These are phyloP conservation scores for Acrobeloides nanus DNA, from an alignment of 2,888 invertebrate species.

Conservation along the genomic window DNA sequence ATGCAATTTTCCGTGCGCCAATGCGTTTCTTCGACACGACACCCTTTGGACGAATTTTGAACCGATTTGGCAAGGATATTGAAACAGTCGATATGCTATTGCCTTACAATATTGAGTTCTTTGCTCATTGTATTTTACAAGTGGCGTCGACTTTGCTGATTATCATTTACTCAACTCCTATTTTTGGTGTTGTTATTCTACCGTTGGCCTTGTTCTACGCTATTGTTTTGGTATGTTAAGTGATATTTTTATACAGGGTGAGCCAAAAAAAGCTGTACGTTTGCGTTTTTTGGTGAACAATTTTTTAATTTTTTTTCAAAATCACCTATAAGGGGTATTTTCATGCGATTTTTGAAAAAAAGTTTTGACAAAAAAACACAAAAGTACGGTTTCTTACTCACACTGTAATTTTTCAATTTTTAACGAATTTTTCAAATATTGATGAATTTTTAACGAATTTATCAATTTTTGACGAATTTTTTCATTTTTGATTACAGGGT, in stretches of 20 bases:
- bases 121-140: slow-evolving; percentile 47
- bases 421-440: no score
- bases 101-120: slow-evolving; percentile 51
- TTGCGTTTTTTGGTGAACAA: neutral
- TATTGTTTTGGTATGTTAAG: slow-evolving; percentile 34
- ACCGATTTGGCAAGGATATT: slow-evolving; percentile 51
- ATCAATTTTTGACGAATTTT: no score
- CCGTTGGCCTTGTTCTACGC: slow-evolving; percentile 46
- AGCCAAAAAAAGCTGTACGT: no score
- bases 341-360: no score
- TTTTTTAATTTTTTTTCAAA: no score
- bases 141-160: slow-evolving; percentile 48
- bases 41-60: slow-evolving; percentile 51
- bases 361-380: no score
- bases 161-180: slow-evolving; percentile 50
- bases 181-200: slow-evolving; percentile 45
- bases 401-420: no score
- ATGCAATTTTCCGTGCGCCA: slow-evolving; percentile 48
- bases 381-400: no score
- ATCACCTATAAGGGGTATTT: no score
- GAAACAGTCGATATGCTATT: slow-evolving; percentile 50
- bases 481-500: no score
- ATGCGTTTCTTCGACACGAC: slow-evolving; percentile 52
- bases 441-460: no score
- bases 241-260: no score